Evolutionary conservation across 2,888 invertebrate species (phyloP).

Genomic region (Lepetodrilus schrolli): DNA sequence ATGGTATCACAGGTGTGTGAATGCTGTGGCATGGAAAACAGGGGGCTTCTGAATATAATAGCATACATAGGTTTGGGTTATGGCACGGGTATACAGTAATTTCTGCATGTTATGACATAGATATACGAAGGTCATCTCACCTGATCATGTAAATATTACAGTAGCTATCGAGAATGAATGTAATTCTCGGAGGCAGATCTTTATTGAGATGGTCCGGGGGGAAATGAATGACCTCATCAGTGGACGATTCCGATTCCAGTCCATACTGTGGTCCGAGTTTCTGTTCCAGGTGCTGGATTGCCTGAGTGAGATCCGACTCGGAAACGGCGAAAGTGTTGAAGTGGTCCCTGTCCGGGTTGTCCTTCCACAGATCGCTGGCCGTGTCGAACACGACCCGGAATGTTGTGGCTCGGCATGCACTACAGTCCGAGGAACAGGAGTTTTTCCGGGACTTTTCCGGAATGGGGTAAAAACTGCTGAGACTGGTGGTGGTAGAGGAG

Average conservation of each 20-base stretch:
- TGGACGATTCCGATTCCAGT: background rate
- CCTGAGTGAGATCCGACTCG: conserved; percentile 64
- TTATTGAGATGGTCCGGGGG: conserved; percentile 33
- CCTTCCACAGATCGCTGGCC: conserved; percentile 60
- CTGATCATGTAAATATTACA: conserved; percentile 69
- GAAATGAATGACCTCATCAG: background rate
- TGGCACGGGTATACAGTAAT: too few relatives aligned
- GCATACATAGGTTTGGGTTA: too few relatives aligned
- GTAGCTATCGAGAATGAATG: conserved; percentile 68
- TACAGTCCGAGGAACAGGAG: conserved; percentile 30
- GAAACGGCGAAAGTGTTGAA: conserved; percentile 69
- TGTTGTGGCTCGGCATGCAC: conserved; percentile 16
- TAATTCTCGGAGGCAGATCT: conserved; percentile 61
- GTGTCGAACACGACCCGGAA: conserved; percentile 35
- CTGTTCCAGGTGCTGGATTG: conserved; percentile 66
- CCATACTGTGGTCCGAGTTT: conserved; percentile 50
- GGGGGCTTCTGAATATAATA: too few relatives aligned
- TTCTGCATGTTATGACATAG: too few relatives aligned
- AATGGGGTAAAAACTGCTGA: conserved; percentile 4
- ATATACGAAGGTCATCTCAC: conserved; percentile 46
- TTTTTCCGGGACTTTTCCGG: conserved; percentile 38
- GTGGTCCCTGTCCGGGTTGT: conserved; percentile 66
- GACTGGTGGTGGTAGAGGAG: conserved; percentile 25
- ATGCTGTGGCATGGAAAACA: too few relatives aligned
- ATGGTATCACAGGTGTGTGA: too few relatives aligned